A percentile compares a stretch with the other conserved stretches of the same genome.
Conservation (phyloP, 2,113 vertebrate genomes). For the Hippocampus zosterae region DNA sequence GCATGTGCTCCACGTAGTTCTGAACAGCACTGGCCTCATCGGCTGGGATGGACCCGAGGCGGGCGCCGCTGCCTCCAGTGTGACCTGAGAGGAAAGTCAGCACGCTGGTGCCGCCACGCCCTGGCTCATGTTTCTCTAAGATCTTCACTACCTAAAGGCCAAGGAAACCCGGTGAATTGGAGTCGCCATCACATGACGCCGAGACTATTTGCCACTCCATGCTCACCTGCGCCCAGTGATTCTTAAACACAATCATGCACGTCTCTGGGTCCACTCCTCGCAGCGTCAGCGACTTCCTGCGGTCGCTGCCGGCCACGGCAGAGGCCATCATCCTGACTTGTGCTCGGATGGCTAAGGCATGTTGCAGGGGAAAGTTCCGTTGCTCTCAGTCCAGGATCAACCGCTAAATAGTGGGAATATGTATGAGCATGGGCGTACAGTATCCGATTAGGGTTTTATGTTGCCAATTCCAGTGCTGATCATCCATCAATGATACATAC, state of each 20-base stretch:
- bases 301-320: constrained; percentile 69
- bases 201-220: not conserved
- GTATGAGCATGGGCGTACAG: not conserved
- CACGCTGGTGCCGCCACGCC: constrained; percentile 37
- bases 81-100: constrained; percentile 51
- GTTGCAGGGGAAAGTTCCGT: not conserved
- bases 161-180: not conserved
- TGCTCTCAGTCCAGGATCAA: constrained; percentile 14
- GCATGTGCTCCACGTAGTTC: constrained; percentile 98
- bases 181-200: not conserved
- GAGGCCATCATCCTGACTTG: constrained; percentile 79
- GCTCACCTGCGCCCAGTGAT: constrained; percentile 92
- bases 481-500: too few relatives aligned
- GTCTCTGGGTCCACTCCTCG: constrained; percentile 93
- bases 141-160: constrained; percentile 84
- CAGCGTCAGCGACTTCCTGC: constrained; percentile 77
- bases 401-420: not conserved
- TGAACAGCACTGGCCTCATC: constrained; percentile 95
- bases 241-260: constrained; percentile 96
- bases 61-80: not conserved
- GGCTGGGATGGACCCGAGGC: constrained; percentile 74
- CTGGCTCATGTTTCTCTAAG: constrained; percentile 90
- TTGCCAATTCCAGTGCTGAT: too few relatives aligned
- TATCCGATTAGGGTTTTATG: too few relatives aligned
- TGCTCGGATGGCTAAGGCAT: constrained; percentile 53